Percentiles rank a stretch among this genome's conserved stretches.
Conservation (phyloP, 1,140 invertebrate species). For the Marisa cornuarietis region DNA sequence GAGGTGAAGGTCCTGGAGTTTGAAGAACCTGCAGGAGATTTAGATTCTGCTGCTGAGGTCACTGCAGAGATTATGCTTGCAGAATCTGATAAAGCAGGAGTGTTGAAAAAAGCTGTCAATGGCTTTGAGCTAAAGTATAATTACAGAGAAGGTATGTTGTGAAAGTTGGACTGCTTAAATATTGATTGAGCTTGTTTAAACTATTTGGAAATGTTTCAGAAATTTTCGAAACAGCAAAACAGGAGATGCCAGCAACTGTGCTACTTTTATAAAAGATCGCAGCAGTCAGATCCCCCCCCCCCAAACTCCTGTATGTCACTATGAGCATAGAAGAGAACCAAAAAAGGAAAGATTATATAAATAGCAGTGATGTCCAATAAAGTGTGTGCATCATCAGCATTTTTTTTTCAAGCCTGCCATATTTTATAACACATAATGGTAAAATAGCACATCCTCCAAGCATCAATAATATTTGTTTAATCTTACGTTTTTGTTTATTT, state of each 20-base stretch:
- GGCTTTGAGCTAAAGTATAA: constrained; percentile 41
- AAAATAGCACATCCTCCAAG: not conserved
- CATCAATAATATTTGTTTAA: not conserved
- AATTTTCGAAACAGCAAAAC: too few relatives aligned
- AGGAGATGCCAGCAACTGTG: not conserved
- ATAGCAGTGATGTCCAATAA: too few relatives aligned
- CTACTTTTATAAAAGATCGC: not conserved
- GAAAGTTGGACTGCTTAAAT: not conserved
- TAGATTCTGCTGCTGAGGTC: not conserved
- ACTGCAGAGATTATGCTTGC: too few relatives aligned
- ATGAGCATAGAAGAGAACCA: not conserved
- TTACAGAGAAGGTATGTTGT: constrained; percentile 53
- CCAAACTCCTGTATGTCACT: too few relatives aligned
- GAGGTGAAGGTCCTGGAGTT: not conserved
- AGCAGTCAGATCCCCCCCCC: too few relatives aligned
- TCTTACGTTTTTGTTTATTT: not conserved
- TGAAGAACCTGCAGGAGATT: not conserved
- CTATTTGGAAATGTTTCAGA: too few relatives aligned
- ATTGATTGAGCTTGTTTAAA: not conserved
- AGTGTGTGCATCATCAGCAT: too few relatives aligned
- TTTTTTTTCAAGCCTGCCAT: too few relatives aligned
- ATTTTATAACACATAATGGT: not conserved
- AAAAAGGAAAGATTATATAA: too few relatives aligned
- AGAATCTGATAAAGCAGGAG: constrained; percentile 18
- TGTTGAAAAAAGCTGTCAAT: constrained; percentile 20